These are phyloP conservation scores for Pinctada fucata DNA, from an alignment of 2,888 invertebrate genomes.

Conservation along the genomic window DNA sequence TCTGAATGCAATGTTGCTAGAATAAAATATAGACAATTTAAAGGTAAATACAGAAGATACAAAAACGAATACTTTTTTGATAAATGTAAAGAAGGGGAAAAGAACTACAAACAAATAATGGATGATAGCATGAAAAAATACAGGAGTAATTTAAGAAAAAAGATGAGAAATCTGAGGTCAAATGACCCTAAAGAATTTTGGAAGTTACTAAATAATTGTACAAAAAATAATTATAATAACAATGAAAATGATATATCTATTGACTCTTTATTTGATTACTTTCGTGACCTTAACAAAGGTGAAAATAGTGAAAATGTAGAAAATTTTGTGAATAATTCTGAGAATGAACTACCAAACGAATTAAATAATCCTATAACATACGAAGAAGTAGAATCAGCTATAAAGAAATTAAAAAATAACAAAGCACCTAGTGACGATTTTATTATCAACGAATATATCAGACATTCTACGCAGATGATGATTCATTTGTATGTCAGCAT, in stretches of 20 bases:
- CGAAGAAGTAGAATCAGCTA: conserved; percentile 1
- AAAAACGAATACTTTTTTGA: not conserved
- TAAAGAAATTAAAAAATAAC: conserved; percentile 23
- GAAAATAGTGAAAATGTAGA: not conserved
- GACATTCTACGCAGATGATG: not conserved
- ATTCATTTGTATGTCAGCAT: conserved; percentile 6
- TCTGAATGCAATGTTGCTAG: conserved; percentile 6
- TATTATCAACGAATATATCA: conserved; percentile 25
- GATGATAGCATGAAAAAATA: not conserved
- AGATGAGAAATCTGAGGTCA: conserved; percentile 6
- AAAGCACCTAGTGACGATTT: conserved; percentile 14
- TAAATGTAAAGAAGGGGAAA: not conserved
- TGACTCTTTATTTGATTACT: conserved; percentile 5
- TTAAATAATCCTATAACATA: conserved; percentile 6
- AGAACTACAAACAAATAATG: no score
- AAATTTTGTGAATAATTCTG: not conserved
- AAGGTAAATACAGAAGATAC: no score
- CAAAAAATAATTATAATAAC: not conserved
- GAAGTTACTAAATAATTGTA: conserved; percentile 5
- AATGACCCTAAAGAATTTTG: conserved; percentile 15
- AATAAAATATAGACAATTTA: not conserved
- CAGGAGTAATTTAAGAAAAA: not conserved
- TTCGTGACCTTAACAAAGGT: not conserved
- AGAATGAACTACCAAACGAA: not conserved
- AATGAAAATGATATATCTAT: conserved; percentile 8